Conservation (phyloP, 2,888 invertebrate genomes). For the Bellardia bayeri region DNA sequence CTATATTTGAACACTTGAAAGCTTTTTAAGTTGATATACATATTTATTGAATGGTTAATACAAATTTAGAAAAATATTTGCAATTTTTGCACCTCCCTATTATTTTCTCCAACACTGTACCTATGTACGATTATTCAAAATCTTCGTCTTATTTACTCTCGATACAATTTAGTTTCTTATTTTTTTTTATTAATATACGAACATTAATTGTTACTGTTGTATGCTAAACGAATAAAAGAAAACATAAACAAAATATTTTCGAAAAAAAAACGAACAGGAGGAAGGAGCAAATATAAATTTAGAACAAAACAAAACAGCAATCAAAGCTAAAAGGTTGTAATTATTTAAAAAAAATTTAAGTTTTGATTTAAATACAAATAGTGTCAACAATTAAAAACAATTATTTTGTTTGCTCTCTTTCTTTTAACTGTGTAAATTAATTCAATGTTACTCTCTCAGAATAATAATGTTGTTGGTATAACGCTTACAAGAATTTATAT, state of each 20-base stretch:
- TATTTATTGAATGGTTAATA: too few relatives aligned
- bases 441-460: not conserved
- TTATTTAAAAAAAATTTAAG: not conserved
- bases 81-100: too few relatives aligned
- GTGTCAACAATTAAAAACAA: not conserved
- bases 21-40: too few relatives aligned
- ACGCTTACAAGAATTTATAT: not conserved
- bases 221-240: slow-evolving; percentile 28
- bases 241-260: slow-evolving; percentile 59
- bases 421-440: not conserved
- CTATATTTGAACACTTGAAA: too few relatives aligned
- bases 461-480: not conserved
- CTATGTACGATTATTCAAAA: not conserved
- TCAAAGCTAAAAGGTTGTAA: not conserved
- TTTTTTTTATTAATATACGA: slow-evolving; percentile 34
- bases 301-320: not conserved
- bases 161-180: not conserved
- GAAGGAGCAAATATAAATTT: slow-evolving; percentile 32
- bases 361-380: not conserved
- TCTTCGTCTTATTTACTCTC: slow-evolving; percentile 27
- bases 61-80: too few relatives aligned
- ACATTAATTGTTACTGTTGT: slow-evolving; percentile 51
- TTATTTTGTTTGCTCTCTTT: not conserved
- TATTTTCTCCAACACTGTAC: too few relatives aligned
- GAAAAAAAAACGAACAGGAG: not conserved